Conservation (phyloP, 2,888 invertebrate genomes). For the Seladonia tumulorum region DNA sequence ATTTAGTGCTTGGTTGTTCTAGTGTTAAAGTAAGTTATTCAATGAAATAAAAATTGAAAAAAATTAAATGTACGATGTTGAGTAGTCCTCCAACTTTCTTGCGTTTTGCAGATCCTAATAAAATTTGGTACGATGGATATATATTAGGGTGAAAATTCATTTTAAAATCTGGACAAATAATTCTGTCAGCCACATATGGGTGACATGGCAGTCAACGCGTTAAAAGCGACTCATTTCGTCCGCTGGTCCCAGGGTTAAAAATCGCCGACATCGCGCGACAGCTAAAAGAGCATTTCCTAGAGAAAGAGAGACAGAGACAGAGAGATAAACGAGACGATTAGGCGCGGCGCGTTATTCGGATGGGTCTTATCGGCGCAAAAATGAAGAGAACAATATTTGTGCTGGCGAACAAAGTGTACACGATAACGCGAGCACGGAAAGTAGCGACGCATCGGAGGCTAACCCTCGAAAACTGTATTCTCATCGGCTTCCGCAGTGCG, state of each 20-base stretch:
- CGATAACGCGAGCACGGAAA: background rate
- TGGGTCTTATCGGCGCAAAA: background rate
- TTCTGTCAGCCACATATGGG: no score
- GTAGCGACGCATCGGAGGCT: background rate
- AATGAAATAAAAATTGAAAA: no score
- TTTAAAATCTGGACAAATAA: no score
- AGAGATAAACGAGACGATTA: background rate
- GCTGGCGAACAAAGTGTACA: background rate
- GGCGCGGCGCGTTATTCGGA: background rate
- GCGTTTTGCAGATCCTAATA: no score
- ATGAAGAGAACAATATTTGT: slow-evolving; percentile 8
- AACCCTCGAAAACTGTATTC: background rate
- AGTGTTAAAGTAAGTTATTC: no score
- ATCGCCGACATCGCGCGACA: background rate
- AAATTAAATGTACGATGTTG: no score
- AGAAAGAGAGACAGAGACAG: background rate
- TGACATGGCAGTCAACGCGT: no score
- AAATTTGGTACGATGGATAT: no score
- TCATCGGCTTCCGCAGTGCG: background rate
- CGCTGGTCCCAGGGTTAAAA: background rate
- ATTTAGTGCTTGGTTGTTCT: no score
- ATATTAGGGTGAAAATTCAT: no score
- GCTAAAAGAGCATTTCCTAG: background rate
- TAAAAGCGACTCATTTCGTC: no score
- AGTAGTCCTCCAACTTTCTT: no score